Base-by-base conservation (phyloP, 37 sponge, comb jelly and placozoan species). In the Beroe ovata region DNA sequence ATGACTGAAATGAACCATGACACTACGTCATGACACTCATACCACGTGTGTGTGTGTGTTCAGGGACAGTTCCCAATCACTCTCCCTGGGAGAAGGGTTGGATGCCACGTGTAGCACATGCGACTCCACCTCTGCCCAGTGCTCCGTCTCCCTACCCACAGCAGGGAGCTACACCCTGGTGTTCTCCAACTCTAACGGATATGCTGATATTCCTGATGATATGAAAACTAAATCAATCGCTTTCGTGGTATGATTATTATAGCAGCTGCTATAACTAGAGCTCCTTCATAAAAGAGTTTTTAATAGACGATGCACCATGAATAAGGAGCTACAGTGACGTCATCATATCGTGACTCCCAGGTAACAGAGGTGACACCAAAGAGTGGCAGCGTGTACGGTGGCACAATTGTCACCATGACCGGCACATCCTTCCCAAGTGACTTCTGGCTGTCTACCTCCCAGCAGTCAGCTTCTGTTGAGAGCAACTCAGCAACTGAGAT, bases 311-410 rank as follows among this genome's bases (percentile, higher is more conserved):
- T n/a, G n/a, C n/a, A n/a, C n/a, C n/a, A n/a, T n/a, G n/a, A n/a
- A n/a, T n/a, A n/a, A n/a, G n/a, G n/a, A n/a, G n/a, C n/a, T n/a
- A n/a, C n/a, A n/a, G n/a, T n/a, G n/a, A n/a, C n/a, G n/a, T n/a
- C n/a, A n/a, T n/a, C n/a, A n/a, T n/a, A n/a, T n/a, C n/a, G n/a
- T n/a, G n/a, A n/a, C n/a, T 3, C 41, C 84, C 84, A 77, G 84
- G 25, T 77, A 0, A 42, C 41, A 16, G 18, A n/a, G 33, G 84
- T 77, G 23, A 20, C 28, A 36, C 84, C 84, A 1, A 39, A 20
- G 22, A 21, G 22, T 1, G 84, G 84, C 6, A 42, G 84, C n/a
- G 54, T 77, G 23, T 41, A 77, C 54, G 84, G 84, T 6, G 84
- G 84, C 0, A 77, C 84, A 1, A 8, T 40, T 16, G 54, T 77